Evolutionary conservation across 1,140 invertebrate genomes (phyloP), one percentile per base, ranked within the genome.

Genomic region (Adelges cooleyi): DNA sequence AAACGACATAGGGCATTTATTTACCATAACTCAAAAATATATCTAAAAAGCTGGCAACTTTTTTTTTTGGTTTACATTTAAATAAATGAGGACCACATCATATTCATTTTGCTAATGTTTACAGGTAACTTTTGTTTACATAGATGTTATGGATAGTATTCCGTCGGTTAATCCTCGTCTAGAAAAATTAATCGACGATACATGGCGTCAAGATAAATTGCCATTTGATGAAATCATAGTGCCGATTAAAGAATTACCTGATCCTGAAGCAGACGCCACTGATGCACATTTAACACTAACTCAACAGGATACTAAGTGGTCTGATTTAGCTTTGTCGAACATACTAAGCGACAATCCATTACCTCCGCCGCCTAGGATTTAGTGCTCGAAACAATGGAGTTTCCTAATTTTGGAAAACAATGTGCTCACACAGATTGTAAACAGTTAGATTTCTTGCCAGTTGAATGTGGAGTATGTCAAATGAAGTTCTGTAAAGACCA

Each of bases 211-310:
- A 69, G 92, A 95, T 72, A 81, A 85, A 69, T 76, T 97, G 33
- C 92, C 92, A 15, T 81, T 86, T 70, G 92, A 96, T 73, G 91
- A 95, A 71, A 92, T 97, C 70, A 78, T 82, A 65, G 92, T 96
- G 11, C 92, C 93, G 10, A 71, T 85, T 46, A 81, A 85, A 69
- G 92, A 96, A 77, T 76, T 96, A 29, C 89, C 92, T 6, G 92
- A 95, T 78, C 89, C 90, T 1, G 93, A 97, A 75, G 91, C 91
- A 27, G 92, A 96, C 73, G 91, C 90, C 72, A 90, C 89, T 20
- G 92, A 94, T 74, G 86, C 86, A 40, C 86, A 89, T 71, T 84
- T 94, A 72, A 95, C 90, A 3, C 75, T 95, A 0, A 89, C 86
- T 72, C 91, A 96, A 74, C 86, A 94, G 72, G 89, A 93, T 73